A percentile compares a stretch with the other conserved stretches of the same genome.
phyloP scores from a whole-genome alignment of 2,113 vertebrate species.

The Climacteris rufus region DNA sequence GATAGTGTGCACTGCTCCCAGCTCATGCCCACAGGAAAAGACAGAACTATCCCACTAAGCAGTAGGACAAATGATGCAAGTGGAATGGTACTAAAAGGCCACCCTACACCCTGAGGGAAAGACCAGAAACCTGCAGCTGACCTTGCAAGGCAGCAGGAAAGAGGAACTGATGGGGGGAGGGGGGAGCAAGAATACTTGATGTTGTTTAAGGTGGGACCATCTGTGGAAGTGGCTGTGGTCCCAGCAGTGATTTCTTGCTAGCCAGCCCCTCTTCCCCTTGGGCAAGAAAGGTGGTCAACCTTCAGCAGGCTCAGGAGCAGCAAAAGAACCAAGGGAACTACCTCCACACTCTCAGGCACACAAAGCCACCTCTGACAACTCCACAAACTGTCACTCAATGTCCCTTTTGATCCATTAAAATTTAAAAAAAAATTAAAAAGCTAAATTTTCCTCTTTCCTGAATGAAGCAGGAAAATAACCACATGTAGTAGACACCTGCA shows the following conservation, averaged over 20 bases:
- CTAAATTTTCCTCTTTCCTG: not conserved
- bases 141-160: not conserved
- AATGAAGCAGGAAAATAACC: not conserved
- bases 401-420: not conserved
- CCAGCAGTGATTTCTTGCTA: not conserved
- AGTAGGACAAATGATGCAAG: not conserved
- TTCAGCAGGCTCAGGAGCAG: not conserved
- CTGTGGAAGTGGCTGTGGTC: not conserved
- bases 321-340: not conserved
- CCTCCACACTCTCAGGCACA: not conserved
- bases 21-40: not conserved
- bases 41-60: not conserved
- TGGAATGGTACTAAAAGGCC: not conserved
- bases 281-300: not conserved
- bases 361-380: not conserved
- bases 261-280: not conserved
- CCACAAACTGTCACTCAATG: not conserved
- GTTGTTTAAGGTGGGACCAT: not conserved
- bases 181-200: not conserved
- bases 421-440: not conserved
- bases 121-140: not conserved
- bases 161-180: not conserved
- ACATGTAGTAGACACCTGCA: not conserved
- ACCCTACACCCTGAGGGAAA: not conserved
- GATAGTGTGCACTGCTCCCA: accelerated